Conservation (phyloP, 1,140 invertebrate genomes). For the Lordiphosa mommai region DNA sequence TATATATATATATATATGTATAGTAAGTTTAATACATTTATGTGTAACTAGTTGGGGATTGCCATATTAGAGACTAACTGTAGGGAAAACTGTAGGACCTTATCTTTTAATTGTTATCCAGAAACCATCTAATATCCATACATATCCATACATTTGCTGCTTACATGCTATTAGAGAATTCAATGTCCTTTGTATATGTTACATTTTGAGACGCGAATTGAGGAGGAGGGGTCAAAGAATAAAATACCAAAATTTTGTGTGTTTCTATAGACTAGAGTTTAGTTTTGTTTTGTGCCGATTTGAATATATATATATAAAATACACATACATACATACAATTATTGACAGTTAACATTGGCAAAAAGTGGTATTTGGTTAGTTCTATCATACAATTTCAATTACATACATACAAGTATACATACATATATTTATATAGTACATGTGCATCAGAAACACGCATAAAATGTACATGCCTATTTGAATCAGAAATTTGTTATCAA, state of each 20-base stretch:
- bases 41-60: constrained; percentile 1
- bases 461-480: constrained; percentile 39
- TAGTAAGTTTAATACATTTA: too few species aligned
- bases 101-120: constrained; percentile 8
- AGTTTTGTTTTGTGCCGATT: too few species aligned
- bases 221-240: too few species aligned
- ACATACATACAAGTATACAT: constrained; percentile 60
- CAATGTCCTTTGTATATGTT: neutral
- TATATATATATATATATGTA: too few species aligned
- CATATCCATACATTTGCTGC: constrained; percentile 8
- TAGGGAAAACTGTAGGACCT: neutral
- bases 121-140: constrained; percentile 47
- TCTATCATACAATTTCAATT: constrained; percentile 40
- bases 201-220: too few species aligned
- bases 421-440: neutral
- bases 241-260: too few species aligned
- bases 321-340: constrained; percentile 31
- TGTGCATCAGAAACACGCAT: constrained; percentile 43
- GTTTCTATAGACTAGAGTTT: too few species aligned
- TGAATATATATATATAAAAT: neutral
- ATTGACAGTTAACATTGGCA: constrained; percentile 66
- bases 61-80: neutral
- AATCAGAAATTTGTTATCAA: neutral
- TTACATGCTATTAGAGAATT: neutral
- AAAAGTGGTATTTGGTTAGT: constrained; percentile 35